These are phyloP conservation scores for Girardinus metallicus DNA, from an alignment of 2,797 vertebrate genomes.

Conservation along the genomic window DNA sequence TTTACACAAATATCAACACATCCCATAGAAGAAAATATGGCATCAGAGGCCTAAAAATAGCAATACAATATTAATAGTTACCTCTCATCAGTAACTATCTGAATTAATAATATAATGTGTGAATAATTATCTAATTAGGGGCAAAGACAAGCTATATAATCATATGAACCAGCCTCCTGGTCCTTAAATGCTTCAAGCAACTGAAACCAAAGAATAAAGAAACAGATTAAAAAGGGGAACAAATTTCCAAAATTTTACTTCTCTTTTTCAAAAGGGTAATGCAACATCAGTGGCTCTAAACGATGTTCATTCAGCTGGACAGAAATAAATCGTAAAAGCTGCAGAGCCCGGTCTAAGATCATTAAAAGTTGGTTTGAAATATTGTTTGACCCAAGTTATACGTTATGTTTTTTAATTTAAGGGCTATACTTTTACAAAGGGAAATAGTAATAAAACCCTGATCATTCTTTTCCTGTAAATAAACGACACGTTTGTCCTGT, in stretches of 20 bases:
- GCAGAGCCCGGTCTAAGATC: background rate
- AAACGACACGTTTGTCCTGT: too few relatives aligned
- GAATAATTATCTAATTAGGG: too few relatives aligned
- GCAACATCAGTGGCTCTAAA: background rate
- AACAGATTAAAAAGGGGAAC: too few relatives aligned
- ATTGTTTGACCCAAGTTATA: background rate
- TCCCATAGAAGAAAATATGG: too few relatives aligned
- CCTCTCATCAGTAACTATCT: background rate
- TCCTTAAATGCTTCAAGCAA: too few relatives aligned
- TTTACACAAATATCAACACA: too few relatives aligned
- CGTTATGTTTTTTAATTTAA: background rate
- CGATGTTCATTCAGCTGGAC: background rate
- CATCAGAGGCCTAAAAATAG: background rate
- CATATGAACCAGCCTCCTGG: too few relatives aligned
- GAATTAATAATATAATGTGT: background rate
- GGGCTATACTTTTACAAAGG: background rate
- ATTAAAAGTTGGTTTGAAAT: background rate
- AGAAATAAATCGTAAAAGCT: background rate
- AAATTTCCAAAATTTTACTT: too few relatives aligned
- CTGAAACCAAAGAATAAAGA: too few relatives aligned
- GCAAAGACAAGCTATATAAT: too few relatives aligned
- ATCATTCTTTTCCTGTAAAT: background rate
- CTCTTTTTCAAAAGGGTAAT: too few relatives aligned
- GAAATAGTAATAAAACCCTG: background rate
- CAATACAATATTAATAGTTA: background rate